phyloP scores from a whole-genome alignment of 2,888 invertebrate species.

The Andrena camellia region DNA sequence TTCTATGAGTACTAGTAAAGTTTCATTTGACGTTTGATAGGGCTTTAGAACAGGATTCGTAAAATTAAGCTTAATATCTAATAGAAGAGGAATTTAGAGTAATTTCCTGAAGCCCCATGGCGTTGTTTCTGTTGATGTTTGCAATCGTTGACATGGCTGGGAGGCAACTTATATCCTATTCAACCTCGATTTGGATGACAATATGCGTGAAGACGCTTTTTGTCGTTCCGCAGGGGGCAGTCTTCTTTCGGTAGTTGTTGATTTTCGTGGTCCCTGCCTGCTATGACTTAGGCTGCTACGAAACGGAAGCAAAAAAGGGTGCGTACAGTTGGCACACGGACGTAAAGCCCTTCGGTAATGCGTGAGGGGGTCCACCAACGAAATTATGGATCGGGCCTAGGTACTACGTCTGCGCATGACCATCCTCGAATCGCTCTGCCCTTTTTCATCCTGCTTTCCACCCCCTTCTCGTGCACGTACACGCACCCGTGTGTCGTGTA shows the following conservation, averaged over 20 bases:
- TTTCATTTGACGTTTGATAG: neutral
- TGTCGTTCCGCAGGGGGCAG: conserved; percentile 13
- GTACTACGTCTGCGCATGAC: conserved; percentile 76
- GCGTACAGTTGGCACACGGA: conserved; percentile 63
- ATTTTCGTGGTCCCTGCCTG: conserved; percentile 41
- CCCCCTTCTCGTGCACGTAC: conserved; percentile 37
- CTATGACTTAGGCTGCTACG: conserved; percentile 12
- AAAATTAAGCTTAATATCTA: neutral
- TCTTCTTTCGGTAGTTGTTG: conserved; percentile 21
- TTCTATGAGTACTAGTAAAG: neutral
- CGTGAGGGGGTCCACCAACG: conserved; percentile 78
- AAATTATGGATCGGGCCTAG: conserved; percentile 82
- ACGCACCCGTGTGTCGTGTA: conserved; percentile 32
- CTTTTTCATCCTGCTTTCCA: conserved; percentile 49
- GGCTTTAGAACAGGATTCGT: neutral
- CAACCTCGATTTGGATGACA: neutral
- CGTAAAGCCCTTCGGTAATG: conserved; percentile 71
- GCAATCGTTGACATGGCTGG: conserved; percentile 3
- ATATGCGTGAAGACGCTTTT: conserved; percentile 8
- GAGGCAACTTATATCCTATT: neutral
- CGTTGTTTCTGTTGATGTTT: neutral
- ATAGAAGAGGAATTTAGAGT: neutral
- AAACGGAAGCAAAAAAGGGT: conserved; percentile 60
- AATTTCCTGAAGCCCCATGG: neutral
- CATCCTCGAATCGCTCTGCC: conserved; percentile 56